phyloP scores from a whole-genome alignment of 2,113 vertebrate species.

The Astur gentilis region DNA sequence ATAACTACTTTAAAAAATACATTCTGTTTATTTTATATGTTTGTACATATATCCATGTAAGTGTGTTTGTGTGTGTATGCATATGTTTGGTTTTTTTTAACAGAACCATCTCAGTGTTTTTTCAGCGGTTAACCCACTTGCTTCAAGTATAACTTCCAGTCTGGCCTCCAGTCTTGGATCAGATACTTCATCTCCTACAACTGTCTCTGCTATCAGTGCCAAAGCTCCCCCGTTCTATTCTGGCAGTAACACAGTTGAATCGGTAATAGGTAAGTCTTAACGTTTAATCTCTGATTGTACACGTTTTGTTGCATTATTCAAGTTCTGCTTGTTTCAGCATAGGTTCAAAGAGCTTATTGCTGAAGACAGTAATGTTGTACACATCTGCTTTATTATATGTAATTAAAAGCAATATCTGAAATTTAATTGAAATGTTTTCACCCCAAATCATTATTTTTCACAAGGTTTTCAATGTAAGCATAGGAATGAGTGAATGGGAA shows the following conservation, averaged over 20 bases:
- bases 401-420: neutral
- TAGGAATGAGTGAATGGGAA: neutral
- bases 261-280: slow-evolving; percentile 79
- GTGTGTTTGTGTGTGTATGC: neutral
- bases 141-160: slow-evolving; percentile 86
- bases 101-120: slow-evolving; percentile 86
- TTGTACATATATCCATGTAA: neutral
- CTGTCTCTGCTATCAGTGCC: slow-evolving; percentile 80
- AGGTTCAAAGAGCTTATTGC: neutral
- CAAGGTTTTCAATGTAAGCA: neutral
- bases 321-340: neutral
- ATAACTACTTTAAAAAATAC: neutral
- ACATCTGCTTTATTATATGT: neutral
- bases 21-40: neutral
- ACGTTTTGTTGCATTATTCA: neutral
- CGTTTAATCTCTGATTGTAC: neutral
- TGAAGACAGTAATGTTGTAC: neutral
- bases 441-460: neutral
- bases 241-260: slow-evolving; percentile 83
- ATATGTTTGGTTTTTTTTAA: neutral
- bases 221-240: slow-evolving; percentile 82
- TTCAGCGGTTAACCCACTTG: slow-evolving; percentile 80
- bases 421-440: neutral
- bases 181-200: slow-evolving; percentile 85
- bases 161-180: slow-evolving; percentile 88